Base-by-base conservation (phyloP, 1,140 invertebrate genomes). In the Myzus persicae region DNA sequence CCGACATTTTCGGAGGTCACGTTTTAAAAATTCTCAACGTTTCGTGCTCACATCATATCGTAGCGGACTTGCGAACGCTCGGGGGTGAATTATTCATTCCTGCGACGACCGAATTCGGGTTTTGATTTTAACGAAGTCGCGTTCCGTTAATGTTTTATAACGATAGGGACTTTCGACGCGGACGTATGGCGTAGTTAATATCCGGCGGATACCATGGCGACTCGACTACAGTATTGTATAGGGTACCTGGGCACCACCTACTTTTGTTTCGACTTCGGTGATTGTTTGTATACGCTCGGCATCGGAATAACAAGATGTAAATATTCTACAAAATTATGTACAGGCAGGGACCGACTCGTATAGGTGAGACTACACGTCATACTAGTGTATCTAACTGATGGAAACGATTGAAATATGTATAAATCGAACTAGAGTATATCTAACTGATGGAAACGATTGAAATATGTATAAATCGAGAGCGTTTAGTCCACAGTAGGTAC, bases 1-100 rank as follows among this genome's bases (percentile, higher is more conserved):
- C 48, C 46, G 51, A 89, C 38, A 48, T 54, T 89, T 89, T 89
- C 48, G 48, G 38, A 54, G 24, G 36, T 88, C 44, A 88, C 46
- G 46, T 54, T 89, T 38, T 54, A 51, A 89, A 54, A 89, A 89
- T 54, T 36, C 87, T 89, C 38, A 54, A 89, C 24, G 51, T 89
- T 89, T 89, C 48, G 51, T 14, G 31, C 14, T 76, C 59, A 7
- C n/a, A 4, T 76, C 31, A 18, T n/a, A n/a, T n/a, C n/a, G n/a
- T n/a, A n/a, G n/a, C n/a, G n/a, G n/a, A n/a, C n/a, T n/a, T n/a
- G n/a, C n/a, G n/a, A n/a, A n/a, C 59, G n/a, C 31, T n/a, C 11
- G 31, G 31, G 11, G 36, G 59, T 76, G 59, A 76, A 76, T 76
- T 76, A 76, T 76, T 76, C 31, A 76, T 76, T n/a, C 18, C n/a